phyloP scores from a whole-genome alignment of 2,113 vertebrate species.

The Haliaeetus leucogaster region DNA sequence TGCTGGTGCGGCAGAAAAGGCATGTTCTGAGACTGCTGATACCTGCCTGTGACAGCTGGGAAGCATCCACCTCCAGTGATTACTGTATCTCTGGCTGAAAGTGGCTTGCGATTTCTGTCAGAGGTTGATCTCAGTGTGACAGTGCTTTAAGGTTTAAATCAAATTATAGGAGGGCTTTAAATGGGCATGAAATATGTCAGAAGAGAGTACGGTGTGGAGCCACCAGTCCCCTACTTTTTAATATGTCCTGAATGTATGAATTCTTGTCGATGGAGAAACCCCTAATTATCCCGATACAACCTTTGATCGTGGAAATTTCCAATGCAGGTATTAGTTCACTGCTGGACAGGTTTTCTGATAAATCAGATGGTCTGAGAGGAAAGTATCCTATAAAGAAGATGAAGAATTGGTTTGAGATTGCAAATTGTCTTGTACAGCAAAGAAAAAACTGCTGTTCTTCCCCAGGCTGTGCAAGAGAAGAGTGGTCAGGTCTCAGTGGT shows the following conservation, averaged over 20 bases:
- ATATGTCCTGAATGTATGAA: background rate
- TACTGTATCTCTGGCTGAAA: background rate
- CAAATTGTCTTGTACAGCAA: background rate
- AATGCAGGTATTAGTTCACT: background rate
- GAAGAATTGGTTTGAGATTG: background rate
- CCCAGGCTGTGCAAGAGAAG: background rate
- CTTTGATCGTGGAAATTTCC: background rate
- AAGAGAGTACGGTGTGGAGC: background rate
- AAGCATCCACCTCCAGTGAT: background rate
- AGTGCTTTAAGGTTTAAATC: background rate
- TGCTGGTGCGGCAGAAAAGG: background rate
- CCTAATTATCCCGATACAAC: accelerated
- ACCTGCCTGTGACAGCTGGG: background rate
- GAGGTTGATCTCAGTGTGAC: background rate
- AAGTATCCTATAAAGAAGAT: background rate
- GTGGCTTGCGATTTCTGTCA: background rate
- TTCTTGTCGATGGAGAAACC: background rate
- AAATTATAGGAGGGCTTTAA: background rate
- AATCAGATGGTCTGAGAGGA: background rate
- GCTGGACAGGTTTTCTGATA: background rate
- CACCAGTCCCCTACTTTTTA: background rate
- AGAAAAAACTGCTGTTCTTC: background rate
- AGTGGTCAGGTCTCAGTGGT: background rate
- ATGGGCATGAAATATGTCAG: background rate
- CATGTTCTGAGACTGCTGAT: background rate